A percentile compares a stretch with the other conserved stretches of the same genome.
Evolutionary conservation across 2,888 invertebrate genomes (phyloP).

Genomic region (Aphrophora alni): DNA sequence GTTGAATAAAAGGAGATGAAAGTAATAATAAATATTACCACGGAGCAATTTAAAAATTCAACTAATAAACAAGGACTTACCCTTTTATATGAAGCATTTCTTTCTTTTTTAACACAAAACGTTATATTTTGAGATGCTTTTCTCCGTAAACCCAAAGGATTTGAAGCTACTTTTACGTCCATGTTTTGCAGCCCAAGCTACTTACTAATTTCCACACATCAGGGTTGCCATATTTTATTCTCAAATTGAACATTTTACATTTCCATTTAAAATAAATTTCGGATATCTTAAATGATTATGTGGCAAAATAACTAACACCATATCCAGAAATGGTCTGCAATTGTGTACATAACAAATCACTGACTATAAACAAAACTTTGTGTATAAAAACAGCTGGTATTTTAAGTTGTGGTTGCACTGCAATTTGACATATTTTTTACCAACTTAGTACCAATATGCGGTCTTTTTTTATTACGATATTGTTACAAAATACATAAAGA

Average conservation of each 20-base stretch:
- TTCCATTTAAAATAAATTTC: too few species aligned
- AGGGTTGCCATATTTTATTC: not conserved
- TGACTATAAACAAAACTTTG: not conserved
- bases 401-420: not conserved
- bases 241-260: not conserved
- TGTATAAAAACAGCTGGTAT: not conserved
- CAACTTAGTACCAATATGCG: not conserved
- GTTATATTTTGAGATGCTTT: constrained; percentile 53
- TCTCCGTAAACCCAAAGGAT: constrained; percentile 47
- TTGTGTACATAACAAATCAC: not conserved
- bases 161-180: constrained; percentile 36
- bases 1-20: not conserved
- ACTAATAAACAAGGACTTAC: constrained; percentile 49
- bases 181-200: constrained; percentile 30
- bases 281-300: too few species aligned
- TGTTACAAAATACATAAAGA: not conserved
- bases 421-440: not conserved
- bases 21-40: not conserved
- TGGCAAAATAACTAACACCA: too few species aligned
- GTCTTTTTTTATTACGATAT: not conserved
- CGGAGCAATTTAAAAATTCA: constrained; percentile 4
- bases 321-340: not conserved
- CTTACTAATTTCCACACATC: not conserved
- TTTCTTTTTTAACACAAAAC: constrained; percentile 60
- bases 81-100: constrained; percentile 60